Evolutionary conservation across 30 jellyfish, hydroid and myxozoan genomes (phyloP).

Genomic region (Chironex yamaguchii): DNA sequence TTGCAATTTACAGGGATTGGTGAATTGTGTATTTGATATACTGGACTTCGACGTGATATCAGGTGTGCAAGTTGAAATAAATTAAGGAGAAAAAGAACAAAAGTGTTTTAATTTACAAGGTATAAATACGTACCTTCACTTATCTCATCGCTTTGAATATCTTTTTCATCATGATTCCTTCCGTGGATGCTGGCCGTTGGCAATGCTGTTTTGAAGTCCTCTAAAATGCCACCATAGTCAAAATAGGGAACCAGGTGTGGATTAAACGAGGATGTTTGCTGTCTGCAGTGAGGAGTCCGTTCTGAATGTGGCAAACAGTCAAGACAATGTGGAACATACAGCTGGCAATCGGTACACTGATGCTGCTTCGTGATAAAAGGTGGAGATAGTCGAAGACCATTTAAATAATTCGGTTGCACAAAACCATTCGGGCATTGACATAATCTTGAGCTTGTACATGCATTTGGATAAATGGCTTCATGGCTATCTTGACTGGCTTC

Average conservation of each 20-base stretch:
- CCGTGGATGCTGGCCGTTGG: not conserved
- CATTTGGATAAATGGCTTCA: too few species aligned
- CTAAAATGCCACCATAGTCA: not conserved
- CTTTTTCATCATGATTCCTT: too few species aligned
- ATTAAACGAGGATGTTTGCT: not conserved
- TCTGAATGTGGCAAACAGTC: not conserved
- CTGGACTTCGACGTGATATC: too few species aligned
- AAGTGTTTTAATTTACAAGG: too few species aligned
- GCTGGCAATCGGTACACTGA: not conserved
- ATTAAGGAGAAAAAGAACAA: too few species aligned
- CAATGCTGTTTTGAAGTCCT: not conserved
- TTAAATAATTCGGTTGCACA: not conserved
- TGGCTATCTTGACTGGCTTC: too few species aligned
- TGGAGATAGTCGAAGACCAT: not conserved
- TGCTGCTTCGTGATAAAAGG: too few species aligned
- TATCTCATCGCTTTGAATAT: too few species aligned
- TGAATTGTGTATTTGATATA: too few species aligned
- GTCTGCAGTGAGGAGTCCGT: not conserved
- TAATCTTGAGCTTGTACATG: not conserved
- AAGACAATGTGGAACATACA: not conserved
- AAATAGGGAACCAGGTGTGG: not conserved
- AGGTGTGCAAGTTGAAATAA: too few species aligned
- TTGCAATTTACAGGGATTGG: too few species aligned
- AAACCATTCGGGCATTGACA: not conserved
- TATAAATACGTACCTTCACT: too few species aligned